Evolutionary conservation across 2,888 invertebrate species (phyloP).

Genomic region (Microctonus hyperodae): DNA sequence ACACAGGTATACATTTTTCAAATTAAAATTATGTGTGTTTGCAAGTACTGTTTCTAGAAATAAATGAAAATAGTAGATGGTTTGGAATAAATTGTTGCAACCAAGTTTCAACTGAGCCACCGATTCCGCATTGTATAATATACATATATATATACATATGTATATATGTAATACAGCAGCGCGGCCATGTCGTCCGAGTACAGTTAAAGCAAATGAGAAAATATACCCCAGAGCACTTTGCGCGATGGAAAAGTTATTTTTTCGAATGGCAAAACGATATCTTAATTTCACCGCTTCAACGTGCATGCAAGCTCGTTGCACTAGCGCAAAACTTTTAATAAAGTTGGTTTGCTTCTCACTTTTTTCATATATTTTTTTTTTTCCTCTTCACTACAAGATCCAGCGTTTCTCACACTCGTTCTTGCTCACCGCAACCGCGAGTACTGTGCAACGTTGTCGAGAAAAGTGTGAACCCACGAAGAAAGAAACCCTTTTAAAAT

Average conservation of each 20-base stretch:
- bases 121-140: constrained; percentile 6
- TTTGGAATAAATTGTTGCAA: not conserved
- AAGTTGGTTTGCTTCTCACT: constrained; percentile 42
- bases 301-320: constrained; percentile 17
- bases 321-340: constrained; percentile 52
- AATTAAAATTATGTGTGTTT: not conserved
- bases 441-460: constrained; percentile 29
- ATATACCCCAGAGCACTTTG: constrained; percentile 29
- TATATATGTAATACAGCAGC: not conserved
- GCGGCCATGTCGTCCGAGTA: constrained; percentile 1
- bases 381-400: not conserved
- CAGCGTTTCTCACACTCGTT: not conserved
- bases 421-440: constrained; percentile 17
- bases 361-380: not conserved
- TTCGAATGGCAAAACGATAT: constrained; percentile 51
- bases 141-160: not conserved
- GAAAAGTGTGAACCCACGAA: constrained; percentile 19
- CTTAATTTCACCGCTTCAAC: constrained; percentile 49
- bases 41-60: not conserved
- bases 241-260: constrained; percentile 34
- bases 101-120: constrained; percentile 16
- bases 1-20: not conserved
- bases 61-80: not conserved
- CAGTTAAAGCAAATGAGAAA: constrained; percentile 28
- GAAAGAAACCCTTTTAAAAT: constrained; percentile 44